Percentiles rank a stretch among this genome's conserved stretches.
phyloP scores from a whole-genome alignment of 2,888 invertebrate genomes.

The Tachina grossa region DNA sequence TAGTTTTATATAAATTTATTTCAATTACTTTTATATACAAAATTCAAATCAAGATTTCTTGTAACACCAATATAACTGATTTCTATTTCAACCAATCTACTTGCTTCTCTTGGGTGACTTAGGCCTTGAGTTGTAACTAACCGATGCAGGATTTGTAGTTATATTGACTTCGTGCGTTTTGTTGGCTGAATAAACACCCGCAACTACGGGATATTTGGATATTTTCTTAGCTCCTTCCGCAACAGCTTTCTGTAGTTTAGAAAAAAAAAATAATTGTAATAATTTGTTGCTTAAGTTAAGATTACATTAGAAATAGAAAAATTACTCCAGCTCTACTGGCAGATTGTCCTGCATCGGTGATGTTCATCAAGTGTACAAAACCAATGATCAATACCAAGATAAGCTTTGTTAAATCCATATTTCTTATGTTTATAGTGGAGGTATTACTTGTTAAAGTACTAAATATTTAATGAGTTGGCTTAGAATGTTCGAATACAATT shows the following conservation, averaged over 20 bases:
- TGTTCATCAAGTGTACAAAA: not conserved
- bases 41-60: no score
- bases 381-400: not conserved
- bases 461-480: not conserved
- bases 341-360: slow-evolving; percentile 1
- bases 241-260: not conserved
- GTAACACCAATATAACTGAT: not conserved
- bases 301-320: not conserved
- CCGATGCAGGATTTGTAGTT: slow-evolving; percentile 41
- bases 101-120: slow-evolving; percentile 36
- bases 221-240: slow-evolving; percentile 23
- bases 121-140: slow-evolving; percentile 31
- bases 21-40: no score
- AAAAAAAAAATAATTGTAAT: not conserved
- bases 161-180: slow-evolving; percentile 47
- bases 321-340: slow-evolving; percentile 32
- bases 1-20: no score
- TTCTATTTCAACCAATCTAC: not conserved
- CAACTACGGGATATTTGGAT: slow-evolving; percentile 16
- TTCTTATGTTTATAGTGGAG: not conserved
- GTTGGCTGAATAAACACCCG: not conserved
- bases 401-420: slow-evolving; percentile 22
- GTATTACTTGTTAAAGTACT: not conserved
- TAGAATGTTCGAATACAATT: not conserved
- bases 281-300: not conserved